These are phyloP conservation scores for Anastrepha obliqua DNA, from an alignment of 1,140 invertebrate species.

Conservation along the genomic window DNA sequence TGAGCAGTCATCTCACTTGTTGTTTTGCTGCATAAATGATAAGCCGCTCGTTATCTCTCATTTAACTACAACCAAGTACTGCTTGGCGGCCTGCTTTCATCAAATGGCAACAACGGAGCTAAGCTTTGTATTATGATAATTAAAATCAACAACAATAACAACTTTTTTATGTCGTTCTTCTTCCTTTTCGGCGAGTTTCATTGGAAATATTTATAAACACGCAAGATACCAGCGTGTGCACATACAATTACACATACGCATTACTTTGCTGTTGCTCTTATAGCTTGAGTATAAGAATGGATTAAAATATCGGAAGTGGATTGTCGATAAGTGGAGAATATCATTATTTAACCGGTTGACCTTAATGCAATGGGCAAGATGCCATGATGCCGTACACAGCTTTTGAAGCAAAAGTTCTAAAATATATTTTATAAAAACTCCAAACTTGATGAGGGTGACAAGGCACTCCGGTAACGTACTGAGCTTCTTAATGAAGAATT, in stretches of 20 bases:
- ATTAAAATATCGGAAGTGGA: too few relatives aligned
- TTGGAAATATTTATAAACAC: neutral
- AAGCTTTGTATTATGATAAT: conserved; percentile 23
- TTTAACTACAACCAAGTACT: neutral
- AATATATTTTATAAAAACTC: too few relatives aligned
- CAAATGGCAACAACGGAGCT: neutral
- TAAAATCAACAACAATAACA: neutral
- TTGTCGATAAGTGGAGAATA: too few relatives aligned
- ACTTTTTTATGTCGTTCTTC: neutral
- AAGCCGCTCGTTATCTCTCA: neutral
- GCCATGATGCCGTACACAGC: too few relatives aligned
- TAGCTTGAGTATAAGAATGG: neutral
- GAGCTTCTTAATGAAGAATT: too few relatives aligned
- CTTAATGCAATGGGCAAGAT: too few relatives aligned
- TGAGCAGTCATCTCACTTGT: neutral
- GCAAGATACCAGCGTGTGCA: neutral
- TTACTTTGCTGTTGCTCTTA: neutral
- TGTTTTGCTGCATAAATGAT: neutral
- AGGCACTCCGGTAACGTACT: too few relatives aligned
- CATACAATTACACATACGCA: too few relatives aligned
- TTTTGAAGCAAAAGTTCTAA: too few relatives aligned
- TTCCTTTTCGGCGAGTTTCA: neutral
- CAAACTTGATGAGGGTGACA: too few relatives aligned
- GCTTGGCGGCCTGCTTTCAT: conserved; percentile 35
- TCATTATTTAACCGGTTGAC: too few relatives aligned